A percentile compares a stretch with the other conserved stretches of the same genome.
Conservation (phyloP, 2,113 vertebrate genomes). For the Triplophysa rosa region DNA sequence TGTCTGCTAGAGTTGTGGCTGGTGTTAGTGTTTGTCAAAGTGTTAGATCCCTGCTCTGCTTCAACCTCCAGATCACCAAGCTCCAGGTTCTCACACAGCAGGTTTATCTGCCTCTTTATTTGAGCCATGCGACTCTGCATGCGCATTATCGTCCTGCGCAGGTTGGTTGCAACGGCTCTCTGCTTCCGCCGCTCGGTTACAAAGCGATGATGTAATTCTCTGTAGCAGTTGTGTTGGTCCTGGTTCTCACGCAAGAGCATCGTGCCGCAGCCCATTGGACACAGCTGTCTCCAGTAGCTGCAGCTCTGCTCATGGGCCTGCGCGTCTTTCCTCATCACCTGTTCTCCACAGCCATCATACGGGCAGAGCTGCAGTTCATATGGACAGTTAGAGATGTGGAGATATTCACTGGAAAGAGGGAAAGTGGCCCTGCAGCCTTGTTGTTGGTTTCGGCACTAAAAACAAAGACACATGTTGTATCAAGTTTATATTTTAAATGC, state of each 20-base stretch:
- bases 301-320: constrained; percentile 63
- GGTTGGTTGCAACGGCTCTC: constrained; percentile 35
- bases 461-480: neutral
- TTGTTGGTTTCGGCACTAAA: constrained; percentile 69
- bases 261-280: constrained; percentile 67
- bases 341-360: constrained; percentile 64
- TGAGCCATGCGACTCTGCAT: constrained; percentile 59
- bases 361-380: constrained; percentile 66
- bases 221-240: constrained; percentile 67
- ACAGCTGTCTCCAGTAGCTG: constrained; percentile 53
- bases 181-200: constrained; percentile 47
- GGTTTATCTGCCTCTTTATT: constrained; percentile 52
- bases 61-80: constrained; percentile 30
- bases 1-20: constrained; percentile 22
- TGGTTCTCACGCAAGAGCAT: constrained; percentile 52
- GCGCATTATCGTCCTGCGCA: constrained; percentile 57
- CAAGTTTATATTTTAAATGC: neutral
- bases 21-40: constrained; percentile 8
- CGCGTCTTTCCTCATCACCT: constrained; percentile 59
- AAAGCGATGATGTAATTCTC: constrained; percentile 59
- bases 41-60: constrained; percentile 39
- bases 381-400: constrained; percentile 66
- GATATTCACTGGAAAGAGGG: constrained; percentile 63
- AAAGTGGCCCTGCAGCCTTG: constrained; percentile 71
- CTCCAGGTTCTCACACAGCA: constrained; percentile 59